Percentiles rank a stretch among this genome's conserved stretches.
Evolutionary conservation across 2,888 invertebrate species (phyloP).

Genomic region (Lasioglossum zephyrum): DNA sequence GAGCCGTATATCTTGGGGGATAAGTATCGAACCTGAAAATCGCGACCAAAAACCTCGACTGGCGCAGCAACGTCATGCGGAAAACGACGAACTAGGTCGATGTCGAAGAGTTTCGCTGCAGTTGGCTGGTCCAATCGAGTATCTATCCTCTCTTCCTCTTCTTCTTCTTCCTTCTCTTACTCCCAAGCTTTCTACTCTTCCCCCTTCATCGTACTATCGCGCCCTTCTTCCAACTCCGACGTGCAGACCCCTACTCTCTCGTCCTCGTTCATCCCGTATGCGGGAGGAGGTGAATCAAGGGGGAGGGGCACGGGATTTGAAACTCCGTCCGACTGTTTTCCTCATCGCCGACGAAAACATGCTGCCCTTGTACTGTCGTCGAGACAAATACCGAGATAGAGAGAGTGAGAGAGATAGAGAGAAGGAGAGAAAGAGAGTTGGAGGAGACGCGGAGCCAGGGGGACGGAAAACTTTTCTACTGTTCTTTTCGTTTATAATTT

Average conservation of each 20-base stretch:
- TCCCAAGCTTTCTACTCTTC: conserved; percentile 28
- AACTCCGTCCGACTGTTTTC: conserved; percentile 72
- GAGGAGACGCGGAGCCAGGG: not conserved
- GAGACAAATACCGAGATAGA: conserved; percentile 67
- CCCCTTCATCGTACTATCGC: conserved; percentile 5
- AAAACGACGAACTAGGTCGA: conserved; percentile 74
- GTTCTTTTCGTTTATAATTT: conserved; percentile 63
- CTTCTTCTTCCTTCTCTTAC: not conserved
- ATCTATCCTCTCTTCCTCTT: conserved; percentile 43
- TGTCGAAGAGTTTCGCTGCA: conserved; percentile 69
- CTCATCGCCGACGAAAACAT: conserved; percentile 75
- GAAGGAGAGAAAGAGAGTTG: not conserved
- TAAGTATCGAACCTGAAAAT: conserved; percentile 73
- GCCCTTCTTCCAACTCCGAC: conserved; percentile 11
- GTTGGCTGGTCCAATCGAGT: conserved; percentile 65
- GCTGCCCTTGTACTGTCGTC: conserved; percentile 74
- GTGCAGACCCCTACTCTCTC: not conserved
- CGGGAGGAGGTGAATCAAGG: conserved; percentile 41
- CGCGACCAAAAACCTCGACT: conserved; percentile 67
- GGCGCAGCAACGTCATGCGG: conserved; percentile 66
- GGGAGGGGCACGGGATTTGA: conserved; percentile 33
- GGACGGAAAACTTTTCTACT: conserved; percentile 53
- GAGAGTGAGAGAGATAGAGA: not conserved
- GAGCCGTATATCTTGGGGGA: conserved; percentile 63
- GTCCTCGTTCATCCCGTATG: conserved; percentile 58